Percentiles rank a stretch among this genome's conserved stretches.
phyloP scores from a whole-genome alignment of 2,113 vertebrate genomes.

The Glaucomys volans region DNA sequence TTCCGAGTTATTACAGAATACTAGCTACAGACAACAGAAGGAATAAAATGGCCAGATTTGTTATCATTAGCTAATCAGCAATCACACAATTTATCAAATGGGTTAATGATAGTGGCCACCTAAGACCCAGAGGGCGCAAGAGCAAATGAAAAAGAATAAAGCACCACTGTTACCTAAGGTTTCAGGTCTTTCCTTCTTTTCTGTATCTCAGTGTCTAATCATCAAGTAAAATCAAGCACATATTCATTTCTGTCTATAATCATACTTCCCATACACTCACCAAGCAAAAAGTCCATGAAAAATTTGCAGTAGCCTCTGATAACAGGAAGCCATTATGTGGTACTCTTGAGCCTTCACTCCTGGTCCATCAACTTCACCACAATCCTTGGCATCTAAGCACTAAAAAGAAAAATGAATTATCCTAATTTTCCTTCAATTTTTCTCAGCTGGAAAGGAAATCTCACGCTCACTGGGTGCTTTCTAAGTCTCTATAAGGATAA shows the following conservation, averaged over 20 bases:
- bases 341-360: conserved; percentile 89
- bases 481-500: background rate
- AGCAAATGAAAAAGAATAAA: conserved; percentile 35
- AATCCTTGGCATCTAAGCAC: conserved; percentile 88
- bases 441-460: background rate
- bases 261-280: conserved; percentile 87
- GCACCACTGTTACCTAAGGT: background rate
- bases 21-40: background rate
- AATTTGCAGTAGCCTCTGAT: conserved; percentile 92
- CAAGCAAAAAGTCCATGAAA: conserved; percentile 93
- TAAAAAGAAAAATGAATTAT: conserved; percentile 79
- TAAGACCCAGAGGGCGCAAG: background rate
- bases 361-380: conserved; percentile 86
- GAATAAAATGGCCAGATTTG: conserved; percentile 6
- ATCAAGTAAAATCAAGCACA: conserved; percentile 13
- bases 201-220: background rate
- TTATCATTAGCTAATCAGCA: background rate
- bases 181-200: background rate
- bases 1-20: background rate
- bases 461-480: background rate
- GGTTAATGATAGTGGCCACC: background rate
- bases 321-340: conserved; percentile 91
- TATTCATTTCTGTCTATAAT: background rate
- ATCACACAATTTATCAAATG: background rate
- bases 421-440: background rate